Evolutionary conservation across 92 coral and sea anemone species (phyloP).

Genomic region (Nematostella vectensis): DNA sequence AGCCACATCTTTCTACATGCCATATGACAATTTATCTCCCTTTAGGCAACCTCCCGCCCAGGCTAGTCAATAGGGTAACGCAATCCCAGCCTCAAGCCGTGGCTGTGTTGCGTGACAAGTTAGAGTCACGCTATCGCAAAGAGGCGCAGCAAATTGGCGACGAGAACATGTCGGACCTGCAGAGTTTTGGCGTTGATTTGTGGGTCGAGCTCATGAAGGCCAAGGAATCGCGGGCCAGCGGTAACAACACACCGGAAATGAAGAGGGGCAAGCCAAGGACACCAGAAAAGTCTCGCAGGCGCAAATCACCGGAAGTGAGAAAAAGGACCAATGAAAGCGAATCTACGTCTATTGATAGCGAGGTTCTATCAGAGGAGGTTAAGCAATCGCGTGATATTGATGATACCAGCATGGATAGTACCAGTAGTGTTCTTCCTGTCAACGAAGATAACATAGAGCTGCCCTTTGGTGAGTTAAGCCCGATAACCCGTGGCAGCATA

Average conservation of each 20-base stretch:
- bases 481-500: too few species aligned
- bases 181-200: conserved; percentile 34
- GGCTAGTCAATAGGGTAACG: conserved; percentile 80
- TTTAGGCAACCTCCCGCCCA: conserved; percentile 82
- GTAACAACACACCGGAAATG: neutral
- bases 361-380: neutral
- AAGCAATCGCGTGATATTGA: neutral
- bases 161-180: conserved; percentile 29
- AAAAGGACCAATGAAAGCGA: neutral
- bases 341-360: conserved; percentile 3
- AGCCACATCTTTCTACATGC: too few species aligned
- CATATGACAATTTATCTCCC: too few species aligned
- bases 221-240: conserved; percentile 24
- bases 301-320: neutral
- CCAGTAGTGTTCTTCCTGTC: conserved; percentile 18
- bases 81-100: conserved; percentile 86
- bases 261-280: conserved; percentile 2
- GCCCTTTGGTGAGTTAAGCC: conserved; percentile 58
- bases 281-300: conserved; percentile 1
- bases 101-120: conserved; percentile 55
- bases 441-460: conserved; percentile 44
- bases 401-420: conserved; percentile 1
- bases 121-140: conserved; percentile 59
- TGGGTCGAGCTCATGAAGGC: conserved; percentile 55
- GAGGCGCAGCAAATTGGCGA: conserved; percentile 38